phyloP scores from a whole-genome alignment of 2,797 vertebrate species.

The Bryconaethiops microstoma region DNA sequence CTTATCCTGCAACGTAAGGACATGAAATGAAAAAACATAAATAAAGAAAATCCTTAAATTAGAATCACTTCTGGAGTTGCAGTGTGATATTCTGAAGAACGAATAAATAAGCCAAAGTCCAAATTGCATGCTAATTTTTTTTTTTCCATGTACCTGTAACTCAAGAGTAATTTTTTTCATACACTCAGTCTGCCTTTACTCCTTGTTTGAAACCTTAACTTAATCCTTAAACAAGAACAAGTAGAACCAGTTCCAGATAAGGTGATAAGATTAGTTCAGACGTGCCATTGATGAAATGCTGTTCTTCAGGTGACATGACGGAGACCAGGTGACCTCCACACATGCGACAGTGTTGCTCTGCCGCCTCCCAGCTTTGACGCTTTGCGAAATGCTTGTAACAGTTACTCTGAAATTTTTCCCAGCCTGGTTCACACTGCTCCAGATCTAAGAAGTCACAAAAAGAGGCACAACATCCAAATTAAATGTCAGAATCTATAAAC shows the following conservation, averaged over 20 bases:
- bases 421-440: slow-evolving; percentile 81
- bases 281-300: slow-evolving; percentile 89
- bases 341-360: slow-evolving; percentile 87
- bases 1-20: background rate
- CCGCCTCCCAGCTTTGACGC: slow-evolving; percentile 90
- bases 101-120: background rate
- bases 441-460: slow-evolving; percentile 73
- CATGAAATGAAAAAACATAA: background rate
- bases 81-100: slow-evolving; percentile 71
- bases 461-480: slow-evolving; percentile 11
- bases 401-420: slow-evolving; percentile 90
- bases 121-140: background rate
- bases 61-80: slow-evolving; percentile 42
- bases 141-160: background rate
- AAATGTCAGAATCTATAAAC: background rate
- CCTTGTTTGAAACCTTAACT: background rate
- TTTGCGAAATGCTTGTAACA: slow-evolving; percentile 89
- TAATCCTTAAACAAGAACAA: background rate
- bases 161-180: background rate
- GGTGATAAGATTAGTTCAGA: slow-evolving; percentile 15
- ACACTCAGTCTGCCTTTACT: background rate
- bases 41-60: background rate
- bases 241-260: slow-evolving; percentile 21
- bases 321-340: slow-evolving; percentile 87
- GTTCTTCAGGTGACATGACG: slow-evolving; percentile 90